Base-by-base conservation (phyloP, 2,888 invertebrate genomes). In the Cerastis leucographa region DNA sequence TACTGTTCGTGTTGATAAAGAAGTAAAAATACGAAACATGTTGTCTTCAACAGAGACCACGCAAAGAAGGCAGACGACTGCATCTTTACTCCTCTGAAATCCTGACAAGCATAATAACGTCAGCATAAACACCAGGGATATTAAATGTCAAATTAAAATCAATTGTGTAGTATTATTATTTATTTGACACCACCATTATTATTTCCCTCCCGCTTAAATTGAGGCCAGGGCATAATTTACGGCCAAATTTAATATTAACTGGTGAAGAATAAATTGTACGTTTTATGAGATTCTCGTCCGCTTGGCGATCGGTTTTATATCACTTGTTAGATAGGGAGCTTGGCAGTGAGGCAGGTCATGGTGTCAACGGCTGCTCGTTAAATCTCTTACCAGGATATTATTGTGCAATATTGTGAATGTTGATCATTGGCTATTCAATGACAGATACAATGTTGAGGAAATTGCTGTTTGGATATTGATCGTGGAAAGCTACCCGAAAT, bases 101-200 rank as follows among this genome's bases (percentile, higher is more conserved):
- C 49, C 19, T 56, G 65, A 44, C 49, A 29, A 19, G 61, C 61
- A 40, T 29, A 67, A 80, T 12, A 62, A n/a, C 54, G 54, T n/a
- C 62, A 67, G 54, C 22, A 9, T 62, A 80, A 69, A 70, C 40
- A 67, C 4, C 40, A 25, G 6, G 29, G 40, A 71, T 76, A 78
- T 70, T 74, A 75, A 76, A 69, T 73, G 74, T 78, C 64, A 86
- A 85, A 83, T 87, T 87, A 76, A 86, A 86, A 75, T 87, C 80
- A 85, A 80, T 87, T 85, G 78, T 78, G 68, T 69, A 54, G 54
- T 81, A 76, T 83, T 72, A 85, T 83, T 80, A 81, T 85, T 86
- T 80, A 85, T 78, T 73, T 76, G 78, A 75, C 84, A 66, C 65
- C 56, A 25, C 65, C 72, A 81, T 81, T 84, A 65, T 81, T 68